Conservation (phyloP, 2,888 invertebrate genomes). For the Lutraria lutraria region DNA sequence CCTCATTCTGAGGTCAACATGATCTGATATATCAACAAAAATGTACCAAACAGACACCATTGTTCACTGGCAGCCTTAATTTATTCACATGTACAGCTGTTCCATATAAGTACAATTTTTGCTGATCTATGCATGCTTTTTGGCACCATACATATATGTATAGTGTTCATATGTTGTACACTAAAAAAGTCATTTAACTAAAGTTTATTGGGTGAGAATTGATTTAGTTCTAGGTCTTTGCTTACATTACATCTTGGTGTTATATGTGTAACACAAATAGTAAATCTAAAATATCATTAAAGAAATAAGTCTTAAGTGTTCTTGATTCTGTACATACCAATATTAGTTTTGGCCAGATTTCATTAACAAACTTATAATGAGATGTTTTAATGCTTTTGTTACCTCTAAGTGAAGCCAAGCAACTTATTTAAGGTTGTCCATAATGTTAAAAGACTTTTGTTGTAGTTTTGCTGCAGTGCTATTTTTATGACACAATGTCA, state of each 20-base stretch:
- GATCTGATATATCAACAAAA: no score
- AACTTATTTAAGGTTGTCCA: no score
- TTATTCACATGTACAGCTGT: no score
- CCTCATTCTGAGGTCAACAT: no score
- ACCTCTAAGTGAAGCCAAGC: no score
- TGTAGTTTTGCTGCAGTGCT: no score
- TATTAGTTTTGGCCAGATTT: constrained; percentile 9
- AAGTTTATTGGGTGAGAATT: background rate
- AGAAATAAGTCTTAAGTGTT: background rate
- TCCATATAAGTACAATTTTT: background rate
- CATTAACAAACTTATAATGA: background rate
- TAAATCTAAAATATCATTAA: background rate
- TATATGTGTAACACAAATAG: background rate
- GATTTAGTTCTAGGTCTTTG: background rate
- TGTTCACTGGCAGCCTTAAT: no score
- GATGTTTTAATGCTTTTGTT: no score
- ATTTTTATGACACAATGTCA: no score
- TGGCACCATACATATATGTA: background rate
- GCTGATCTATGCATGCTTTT: background rate
- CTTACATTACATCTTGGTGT: background rate
- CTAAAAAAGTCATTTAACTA: background rate
- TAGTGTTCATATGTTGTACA: background rate
- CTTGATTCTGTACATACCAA: background rate
- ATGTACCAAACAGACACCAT: no score
- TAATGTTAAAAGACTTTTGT: no score